Base-by-base conservation (phyloP, 2,113 vertebrate genomes). In the Martes martes region DNA sequence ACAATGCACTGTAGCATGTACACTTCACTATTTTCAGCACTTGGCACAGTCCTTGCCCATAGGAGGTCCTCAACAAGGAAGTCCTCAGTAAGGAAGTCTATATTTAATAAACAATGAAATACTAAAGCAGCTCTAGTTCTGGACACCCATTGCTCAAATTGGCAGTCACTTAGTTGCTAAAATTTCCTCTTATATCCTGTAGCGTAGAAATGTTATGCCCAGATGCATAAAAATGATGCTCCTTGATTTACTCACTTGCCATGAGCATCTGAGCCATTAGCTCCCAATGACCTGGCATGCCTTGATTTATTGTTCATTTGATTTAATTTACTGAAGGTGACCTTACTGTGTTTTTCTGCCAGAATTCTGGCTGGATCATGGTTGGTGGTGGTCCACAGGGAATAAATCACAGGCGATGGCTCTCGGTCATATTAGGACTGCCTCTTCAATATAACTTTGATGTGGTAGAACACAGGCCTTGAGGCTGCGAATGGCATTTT, bases 271-370 rank as follows among this genome's bases (percentile, higher is more conserved):
- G 92, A 98, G 76, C 92, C 88, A 89, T 96, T 74, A 82, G 73
- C 87, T 96, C 93, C 73, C 84, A 83, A 67, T 94, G 91, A 88
- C 81, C 83, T 4, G 31, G 36, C 24, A 15, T 97, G 93, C 73
- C 87, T 90, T 98, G 96, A 98, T 98, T 97, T 98, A 98, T 95
- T 95, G 94, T n/a, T 47, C 73, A 24, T 97, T 98, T 98, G 97
- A 96, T 98, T 98, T 96, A 96, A 97, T 97, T 98, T 96, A 96
- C 86, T 81, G 9, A 98, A 98, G 97, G 97, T 99, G 97, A 98
- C 96, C 91, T 95, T 95, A 89, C 42, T 96, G 39, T 89, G 10
- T 98, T 98, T 98, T 88, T 79, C 74, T 97, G 33, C 65, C 69
- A 73, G 76, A 78, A 95, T 59, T 93, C 61, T 91, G 39, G 36